Conservation (phyloP, 2,888 invertebrate genomes). For the Abscondita cerata region DNA sequence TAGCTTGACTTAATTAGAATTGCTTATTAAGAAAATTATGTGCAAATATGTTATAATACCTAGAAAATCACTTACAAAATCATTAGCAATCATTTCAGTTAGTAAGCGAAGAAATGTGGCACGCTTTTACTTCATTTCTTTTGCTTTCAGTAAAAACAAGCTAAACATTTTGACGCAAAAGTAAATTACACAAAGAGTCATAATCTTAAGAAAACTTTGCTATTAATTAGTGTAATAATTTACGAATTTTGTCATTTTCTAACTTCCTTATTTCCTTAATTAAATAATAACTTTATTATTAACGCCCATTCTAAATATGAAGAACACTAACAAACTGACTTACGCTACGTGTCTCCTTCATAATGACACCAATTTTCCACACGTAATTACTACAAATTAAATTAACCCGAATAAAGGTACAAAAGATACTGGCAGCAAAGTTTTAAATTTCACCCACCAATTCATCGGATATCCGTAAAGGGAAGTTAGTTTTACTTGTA, state of each 20-base stretch:
- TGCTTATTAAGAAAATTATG: conserved; percentile 26
- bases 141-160: no score
- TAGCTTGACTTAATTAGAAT: conserved; percentile 21
- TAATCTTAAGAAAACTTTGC: no score
- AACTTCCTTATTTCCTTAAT: conserved; percentile 2
- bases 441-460: not conserved
- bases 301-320: conserved; percentile 2
- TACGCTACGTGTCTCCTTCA: conserved; percentile 25
- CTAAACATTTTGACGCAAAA: no score
- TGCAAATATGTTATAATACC: conserved; percentile 19
- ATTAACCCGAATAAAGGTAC: not conserved
- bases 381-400: not conserved
- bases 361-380: not conserved
- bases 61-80: conserved; percentile 2
- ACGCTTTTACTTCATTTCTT: not conserved
- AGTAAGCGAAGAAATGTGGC: not conserved
- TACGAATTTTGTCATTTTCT: no score
- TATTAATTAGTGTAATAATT: no score
- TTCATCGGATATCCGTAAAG: conserved; percentile 14
- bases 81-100: not conserved
- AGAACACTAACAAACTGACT: not conserved
- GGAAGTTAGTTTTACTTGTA: conserved; percentile 33
- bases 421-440: not conserved
- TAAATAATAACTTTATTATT: not conserved
- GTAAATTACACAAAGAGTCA: no score